phyloP scores from a whole-genome alignment of 2,888 invertebrate species.

The Caenorhabditis sp. region DNA sequence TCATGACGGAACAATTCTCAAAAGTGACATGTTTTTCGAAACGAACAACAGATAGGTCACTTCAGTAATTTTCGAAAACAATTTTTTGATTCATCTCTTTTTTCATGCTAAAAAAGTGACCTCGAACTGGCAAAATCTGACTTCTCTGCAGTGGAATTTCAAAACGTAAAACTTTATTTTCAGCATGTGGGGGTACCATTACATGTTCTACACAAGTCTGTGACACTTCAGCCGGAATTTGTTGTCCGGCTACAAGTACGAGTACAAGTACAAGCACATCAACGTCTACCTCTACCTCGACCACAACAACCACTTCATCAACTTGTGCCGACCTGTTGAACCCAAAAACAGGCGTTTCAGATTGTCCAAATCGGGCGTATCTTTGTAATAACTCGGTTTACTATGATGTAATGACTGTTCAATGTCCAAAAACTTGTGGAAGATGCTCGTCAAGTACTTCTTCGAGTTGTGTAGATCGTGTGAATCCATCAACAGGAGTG shows the following conservation, averaged over 20 bases:
- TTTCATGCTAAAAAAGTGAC: no score
- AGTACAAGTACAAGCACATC: not conserved
- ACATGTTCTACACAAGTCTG: not conserved
- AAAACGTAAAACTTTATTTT: not conserved
- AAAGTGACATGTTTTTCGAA: no score
- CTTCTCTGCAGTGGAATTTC: no score
- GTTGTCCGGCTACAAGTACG: not conserved
- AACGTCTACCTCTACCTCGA: not conserved
- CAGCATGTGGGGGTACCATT: not conserved
- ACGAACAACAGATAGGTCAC: no score
- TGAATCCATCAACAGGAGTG: constrained; percentile 18
- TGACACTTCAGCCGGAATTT: not conserved
- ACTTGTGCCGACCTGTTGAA: constrained; percentile 32
- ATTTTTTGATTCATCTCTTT: no score
- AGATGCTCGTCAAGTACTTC: constrained; percentile 22
- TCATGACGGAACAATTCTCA: no score
- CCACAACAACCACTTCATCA: not conserved
- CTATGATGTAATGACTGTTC: constrained; percentile 38
- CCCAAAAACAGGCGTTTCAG: constrained; percentile 39
- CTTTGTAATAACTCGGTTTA: constrained; percentile 39
- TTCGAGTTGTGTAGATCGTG: not conserved
- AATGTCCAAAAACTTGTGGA: constrained; percentile 42
- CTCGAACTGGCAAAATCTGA: no score
- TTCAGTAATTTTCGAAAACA: no score
- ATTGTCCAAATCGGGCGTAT: constrained; percentile 28